Evolutionary conservation across 2,797 vertebrate species (phyloP).

Genomic region (Danio aesculapii): DNA sequence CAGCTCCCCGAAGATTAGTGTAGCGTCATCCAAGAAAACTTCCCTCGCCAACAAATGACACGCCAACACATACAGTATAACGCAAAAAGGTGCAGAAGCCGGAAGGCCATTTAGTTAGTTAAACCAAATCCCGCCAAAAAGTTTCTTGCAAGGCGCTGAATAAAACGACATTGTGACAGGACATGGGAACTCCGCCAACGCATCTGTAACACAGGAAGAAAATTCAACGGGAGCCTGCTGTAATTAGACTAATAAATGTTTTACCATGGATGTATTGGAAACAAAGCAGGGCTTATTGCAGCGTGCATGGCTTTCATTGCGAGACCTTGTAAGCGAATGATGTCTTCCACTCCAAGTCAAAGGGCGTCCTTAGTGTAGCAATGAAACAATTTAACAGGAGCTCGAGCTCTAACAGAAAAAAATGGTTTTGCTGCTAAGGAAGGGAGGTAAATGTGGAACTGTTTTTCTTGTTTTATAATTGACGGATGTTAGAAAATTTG

Average conservation of each 20-base stretch:
- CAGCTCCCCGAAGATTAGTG: slow-evolving; percentile 21
- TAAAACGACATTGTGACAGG: slow-evolving; percentile 70
- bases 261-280: slow-evolving; percentile 79
- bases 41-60: slow-evolving; percentile 20
- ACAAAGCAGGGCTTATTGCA: slow-evolving; percentile 79
- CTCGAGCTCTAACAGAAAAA: slow-evolving; percentile 58
- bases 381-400: slow-evolving; percentile 77
- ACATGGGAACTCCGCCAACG: slow-evolving; percentile 77
- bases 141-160: slow-evolving; percentile 59
- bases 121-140: slow-evolving; percentile 59
- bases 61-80: slow-evolving; percentile 21
- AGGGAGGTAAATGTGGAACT: slow-evolving; percentile 56
- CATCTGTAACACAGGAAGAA: slow-evolving; percentile 80
- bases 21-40: slow-evolving; percentile 8
- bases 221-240: slow-evolving; percentile 74
- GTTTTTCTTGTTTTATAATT: slow-evolving; percentile 58
- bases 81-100: slow-evolving; percentile 34
- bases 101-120: slow-evolving; percentile 42
- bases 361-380: slow-evolving; percentile 73
- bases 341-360: slow-evolving; percentile 76
- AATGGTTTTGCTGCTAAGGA: slow-evolving; percentile 52
- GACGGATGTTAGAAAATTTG: slow-evolving; percentile 70
- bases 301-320: slow-evolving; percentile 75
- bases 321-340: slow-evolving; percentile 73
- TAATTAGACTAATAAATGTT: slow-evolving; percentile 86